Evolutionary conservation across 2,797 vertebrate genomes (phyloP), one percentile per base, ranked within the genome.

Genomic region (Lepus townsendii): DNA sequence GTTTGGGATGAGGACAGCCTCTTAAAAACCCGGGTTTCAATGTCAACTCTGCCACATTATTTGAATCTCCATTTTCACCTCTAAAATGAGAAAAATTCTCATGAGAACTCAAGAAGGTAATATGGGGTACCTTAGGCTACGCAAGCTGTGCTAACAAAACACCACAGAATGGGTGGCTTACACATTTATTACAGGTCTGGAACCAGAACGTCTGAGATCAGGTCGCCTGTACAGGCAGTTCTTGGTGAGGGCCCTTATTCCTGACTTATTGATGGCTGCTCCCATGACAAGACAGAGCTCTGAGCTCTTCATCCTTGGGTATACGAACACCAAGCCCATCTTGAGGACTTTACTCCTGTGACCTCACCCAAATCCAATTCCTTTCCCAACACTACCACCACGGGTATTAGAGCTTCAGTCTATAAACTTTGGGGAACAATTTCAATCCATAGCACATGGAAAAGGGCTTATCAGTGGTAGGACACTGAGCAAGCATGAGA

Each of bases 51-150:
- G 5, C 35, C 42, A 68, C 5, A 54, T 57, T 66, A 79, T 80
- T 90, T 92, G n/a, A 65, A 50, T 65, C 38, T 76, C 65, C 11
- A 65, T 91, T 80, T 78, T 95, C 16, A 85, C n/a, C n/a, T 83
- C 35, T 52, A 54, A 87, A 93, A 87, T 86, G 50, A 65, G 17
- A 94, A 88, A 66, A 90, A 62, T 26, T 69, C 75, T 11, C 50
- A 30, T 83, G 57, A 88, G 17, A 92, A 86, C 63, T 92, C 82
- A 73, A 0, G 42, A 32, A 78, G 38, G 78, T 83, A 83, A 75
- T 60, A 87, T 22, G 32, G 35, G 77, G 24, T 32, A 17, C 38
- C 32, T 78, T 62, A 62, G 42, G 47, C 26, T 1, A 14, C 57
- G 62, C 17, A 8, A 62, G 57, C 54, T 62, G 57, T 24, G 16